Percentiles rank a stretch among this genome's conserved stretches.
These are phyloP conservation scores for Drosophila meridiana DNA, from an alignment of 2,888 invertebrate genomes.

Conservation along the genomic window DNA sequence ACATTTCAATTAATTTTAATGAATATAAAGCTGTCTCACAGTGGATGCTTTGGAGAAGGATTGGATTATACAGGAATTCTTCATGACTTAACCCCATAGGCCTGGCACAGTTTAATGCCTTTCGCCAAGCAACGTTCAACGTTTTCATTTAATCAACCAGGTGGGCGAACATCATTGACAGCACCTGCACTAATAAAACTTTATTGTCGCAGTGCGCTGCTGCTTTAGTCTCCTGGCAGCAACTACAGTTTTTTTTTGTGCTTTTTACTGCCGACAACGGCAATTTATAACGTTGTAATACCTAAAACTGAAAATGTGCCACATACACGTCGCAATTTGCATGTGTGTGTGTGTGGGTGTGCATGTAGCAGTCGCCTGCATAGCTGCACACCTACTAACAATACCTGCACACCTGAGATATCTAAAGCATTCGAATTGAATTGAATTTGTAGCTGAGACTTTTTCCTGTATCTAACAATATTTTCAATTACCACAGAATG, in stretches of 20 bases:
- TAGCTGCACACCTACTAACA: background rate
- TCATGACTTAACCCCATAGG: conserved; percentile 5
- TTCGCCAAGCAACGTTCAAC: conserved; percentile 13
- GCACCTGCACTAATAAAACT: conserved; percentile 50
- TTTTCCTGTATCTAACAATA: background rate
- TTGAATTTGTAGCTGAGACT: conserved; percentile 30
- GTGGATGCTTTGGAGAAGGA: background rate
- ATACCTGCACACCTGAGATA: conserved; percentile 8
- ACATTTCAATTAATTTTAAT: background rate
- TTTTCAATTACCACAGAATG: background rate
- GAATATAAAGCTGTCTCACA: background rate
- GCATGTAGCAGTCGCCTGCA: background rate
- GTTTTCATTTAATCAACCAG: conserved; percentile 49
- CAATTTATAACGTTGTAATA: conserved; percentile 34
- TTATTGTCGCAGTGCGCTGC: conserved; percentile 34
- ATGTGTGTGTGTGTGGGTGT: conserved; percentile 19
- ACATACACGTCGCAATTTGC: conserved; percentile 12
- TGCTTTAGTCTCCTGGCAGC: background rate
- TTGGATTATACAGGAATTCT: background rate
- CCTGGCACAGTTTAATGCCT: conserved; percentile 27
- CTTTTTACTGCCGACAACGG: conserved; percentile 19
- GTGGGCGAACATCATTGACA: conserved; percentile 41
- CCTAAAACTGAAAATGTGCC: conserved; percentile 18
- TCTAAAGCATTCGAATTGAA: conserved; percentile 42
- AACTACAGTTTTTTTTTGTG: conserved; percentile 21